Conservation (phyloP, 2,888 invertebrate species). For the Cordilura impudica region DNA sequence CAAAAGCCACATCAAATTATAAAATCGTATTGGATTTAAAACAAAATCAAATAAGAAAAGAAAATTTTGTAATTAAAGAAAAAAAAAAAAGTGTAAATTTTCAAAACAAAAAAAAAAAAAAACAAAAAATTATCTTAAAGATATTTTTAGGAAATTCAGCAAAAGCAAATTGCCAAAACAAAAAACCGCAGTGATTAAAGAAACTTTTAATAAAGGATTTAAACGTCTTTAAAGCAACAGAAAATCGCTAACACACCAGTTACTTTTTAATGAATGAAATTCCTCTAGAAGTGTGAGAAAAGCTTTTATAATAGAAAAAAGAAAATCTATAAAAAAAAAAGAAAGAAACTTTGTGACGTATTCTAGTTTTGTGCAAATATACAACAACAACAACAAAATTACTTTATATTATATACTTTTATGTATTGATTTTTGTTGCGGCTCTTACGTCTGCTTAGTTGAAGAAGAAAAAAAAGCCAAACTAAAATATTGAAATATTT, state of each 20-base stretch:
- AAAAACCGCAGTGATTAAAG: neutral
- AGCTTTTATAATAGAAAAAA: conserved; percentile 2
- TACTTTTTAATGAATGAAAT: conserved; percentile 50
- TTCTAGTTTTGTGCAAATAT: conserved; percentile 26
- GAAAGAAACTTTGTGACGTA: conserved; percentile 52
- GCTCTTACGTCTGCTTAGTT: conserved; percentile 26
- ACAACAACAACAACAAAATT: conserved; percentile 27
- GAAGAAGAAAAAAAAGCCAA: neutral
- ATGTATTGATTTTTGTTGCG: conserved; percentile 43
- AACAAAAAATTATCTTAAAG: conserved; percentile 20
- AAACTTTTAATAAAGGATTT: neutral
- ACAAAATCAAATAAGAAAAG: conserved; percentile 15
- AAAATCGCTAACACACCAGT: conserved; percentile 4
- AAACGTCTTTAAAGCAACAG: neutral
- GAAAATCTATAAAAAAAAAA: conserved; percentile 4
- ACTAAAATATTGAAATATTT: neutral
- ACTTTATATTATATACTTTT: conserved; percentile 41
- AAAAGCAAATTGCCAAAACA: too few relatives aligned
- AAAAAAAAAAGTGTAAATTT: neutral
- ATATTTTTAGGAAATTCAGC: too few relatives aligned
- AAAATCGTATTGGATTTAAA: conserved; percentile 29
- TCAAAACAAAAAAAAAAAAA: neutral
- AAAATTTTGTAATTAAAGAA: neutral
- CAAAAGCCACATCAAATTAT: neutral
- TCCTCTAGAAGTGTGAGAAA: conserved; percentile 10